Base-by-base conservation (phyloP, 2,797 vertebrate genomes). In the Avahi laniger region DNA sequence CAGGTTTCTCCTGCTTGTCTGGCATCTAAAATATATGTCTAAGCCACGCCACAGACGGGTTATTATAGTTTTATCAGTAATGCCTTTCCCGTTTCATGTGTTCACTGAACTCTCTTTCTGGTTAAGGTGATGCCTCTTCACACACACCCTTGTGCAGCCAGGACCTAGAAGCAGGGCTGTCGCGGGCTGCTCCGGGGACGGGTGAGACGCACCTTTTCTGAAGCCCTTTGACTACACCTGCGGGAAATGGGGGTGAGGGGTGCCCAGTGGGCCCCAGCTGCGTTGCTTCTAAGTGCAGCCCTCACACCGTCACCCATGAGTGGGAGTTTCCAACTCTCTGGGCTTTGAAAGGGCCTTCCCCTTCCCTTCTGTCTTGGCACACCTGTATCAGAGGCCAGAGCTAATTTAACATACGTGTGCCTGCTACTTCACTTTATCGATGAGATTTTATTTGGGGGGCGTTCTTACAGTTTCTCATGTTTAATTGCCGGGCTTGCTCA, bases 111-210 rank as follows among this genome's bases (percentile, higher is more conserved):
- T 46, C 22, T 76, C 80, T 86, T 38, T 95, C 50, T 78, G 46
- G 28, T 98, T 98, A 65, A 99, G 99, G 99, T 98, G 99, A 98
- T 72, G 97, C 96, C 97, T 98, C 98, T 98, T 97, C 96, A 94
- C 98, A 98, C 79, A 73, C 93, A 59, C 97, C 98, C 93, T 69
- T 96, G 85, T 98, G 98, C 97, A 98, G 98, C 97, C 98, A 98
- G 84, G 92, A 94, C 96, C 97, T 97, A 92, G 99, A 98, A 69
- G 91, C 96, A 69, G 98, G 98, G 95, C 98, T 98, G 48, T 97
- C 98, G 87, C 98, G 97, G 95, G 98, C 98, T 43, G 97, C 98
- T 50, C 98, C 97, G 93, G 99, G 99, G 94, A 99, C 98, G 96
- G 99, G 99, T 99, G 96, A 98, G 98, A 86, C 50, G 1, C 78